Evolutionary conservation across 2,888 invertebrate species (phyloP).

Genomic region (Enchytraeus crypticus): DNA sequence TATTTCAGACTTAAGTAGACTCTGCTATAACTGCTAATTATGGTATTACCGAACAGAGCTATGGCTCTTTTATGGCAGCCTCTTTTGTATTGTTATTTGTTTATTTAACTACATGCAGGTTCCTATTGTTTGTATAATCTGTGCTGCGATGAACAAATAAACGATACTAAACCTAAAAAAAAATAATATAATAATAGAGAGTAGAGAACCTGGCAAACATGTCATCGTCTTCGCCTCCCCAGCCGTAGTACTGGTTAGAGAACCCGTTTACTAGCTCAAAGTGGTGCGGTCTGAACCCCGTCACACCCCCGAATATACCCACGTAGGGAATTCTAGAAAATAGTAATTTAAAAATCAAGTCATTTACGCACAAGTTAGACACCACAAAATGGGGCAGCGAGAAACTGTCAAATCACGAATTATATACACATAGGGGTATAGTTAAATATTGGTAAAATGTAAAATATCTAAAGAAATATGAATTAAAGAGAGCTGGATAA

Average conservation of each 20-base stretch:
- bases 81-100: no score
- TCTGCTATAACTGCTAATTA: no score
- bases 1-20: no score
- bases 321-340: constrained; percentile 11
- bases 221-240: constrained; percentile 21
- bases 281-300: constrained; percentile 10
- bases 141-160: no score
- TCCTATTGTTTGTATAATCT: no score
- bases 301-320: constrained; percentile 15
- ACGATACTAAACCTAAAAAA: no score
- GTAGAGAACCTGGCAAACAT: constrained; percentile 15
- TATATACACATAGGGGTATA: not conserved
- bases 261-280: constrained; percentile 15
- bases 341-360: not conserved
- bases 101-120: no score
- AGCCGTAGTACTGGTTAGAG: constrained; percentile 14
- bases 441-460: not conserved
- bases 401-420: not conserved
- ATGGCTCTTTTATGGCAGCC: no score
- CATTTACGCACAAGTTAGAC: not conserved
- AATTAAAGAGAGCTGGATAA: no score
- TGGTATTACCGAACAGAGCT: no score
- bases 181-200: no score
- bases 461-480: not conserved
- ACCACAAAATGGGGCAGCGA: not conserved